A percentile compares a stretch with the other conserved stretches of the same genome.
Evolutionary conservation across 2,113 vertebrate species (phyloP).

Genomic region (Axis porcinus): DNA sequence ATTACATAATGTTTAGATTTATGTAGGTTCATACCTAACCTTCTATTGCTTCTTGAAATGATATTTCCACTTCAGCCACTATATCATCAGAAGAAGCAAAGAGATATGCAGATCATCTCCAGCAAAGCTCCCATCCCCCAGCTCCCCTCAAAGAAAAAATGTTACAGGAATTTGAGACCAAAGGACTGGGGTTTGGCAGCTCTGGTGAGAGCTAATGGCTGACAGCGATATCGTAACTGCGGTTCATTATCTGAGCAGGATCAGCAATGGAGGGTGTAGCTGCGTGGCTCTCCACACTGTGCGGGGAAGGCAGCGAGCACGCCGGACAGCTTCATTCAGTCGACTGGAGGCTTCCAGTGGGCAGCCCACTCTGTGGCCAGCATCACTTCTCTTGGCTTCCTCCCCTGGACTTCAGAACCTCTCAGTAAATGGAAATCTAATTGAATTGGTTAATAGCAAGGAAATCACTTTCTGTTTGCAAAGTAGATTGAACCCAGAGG

Average conservation of each 20-base stretch:
- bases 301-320: rapidly evolving
- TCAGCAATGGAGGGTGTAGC: not conserved
- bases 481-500: conserved; percentile 19
- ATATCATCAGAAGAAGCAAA: not conserved
- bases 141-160: not conserved
- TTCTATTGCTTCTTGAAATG: not conserved
- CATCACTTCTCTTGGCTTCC: not conserved
- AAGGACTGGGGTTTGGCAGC: not conserved
- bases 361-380: not conserved
- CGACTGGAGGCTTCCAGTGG: not conserved
- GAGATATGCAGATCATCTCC: not conserved
- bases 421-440: not conserved
- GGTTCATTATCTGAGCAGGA: rapidly evolving
- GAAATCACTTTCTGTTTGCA: conserved; percentile 28
- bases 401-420: not conserved
- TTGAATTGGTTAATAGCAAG: not conserved
- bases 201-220: not conserved
- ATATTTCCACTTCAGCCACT: not conserved
- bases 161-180: not conserved
- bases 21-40: not conserved
- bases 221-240: rapidly evolving
- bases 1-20: not conserved
- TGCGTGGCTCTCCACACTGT: not conserved
- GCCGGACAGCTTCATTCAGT: not conserved
- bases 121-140: not conserved